phyloP scores from a whole-genome alignment of 2,797 vertebrate species.

The Galago senegalensis region DNA sequence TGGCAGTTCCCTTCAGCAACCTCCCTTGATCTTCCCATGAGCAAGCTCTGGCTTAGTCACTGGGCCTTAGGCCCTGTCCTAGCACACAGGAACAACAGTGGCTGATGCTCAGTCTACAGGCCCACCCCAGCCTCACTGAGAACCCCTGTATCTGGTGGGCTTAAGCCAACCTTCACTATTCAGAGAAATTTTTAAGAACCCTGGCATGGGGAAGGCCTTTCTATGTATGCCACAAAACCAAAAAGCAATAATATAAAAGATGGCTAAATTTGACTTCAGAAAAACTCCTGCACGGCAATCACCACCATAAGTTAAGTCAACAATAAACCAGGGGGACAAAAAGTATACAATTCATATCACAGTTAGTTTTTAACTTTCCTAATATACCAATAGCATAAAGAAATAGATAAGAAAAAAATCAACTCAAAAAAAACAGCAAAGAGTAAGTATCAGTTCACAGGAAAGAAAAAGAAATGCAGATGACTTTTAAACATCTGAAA shows the following conservation, averaged over 20 bases:
- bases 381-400: neutral
- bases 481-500: neutral
- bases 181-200: neutral
- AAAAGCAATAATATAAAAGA: neutral
- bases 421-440: neutral
- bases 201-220: neutral
- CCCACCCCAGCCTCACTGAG: neutral
- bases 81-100: too few species aligned
- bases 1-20: neutral
- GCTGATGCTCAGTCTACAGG: neutral
- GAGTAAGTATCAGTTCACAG: neutral
- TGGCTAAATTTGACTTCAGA: neutral
- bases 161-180: neutral
- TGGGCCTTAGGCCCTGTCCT: too few species aligned
- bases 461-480: neutral
- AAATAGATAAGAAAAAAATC: neutral
- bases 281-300: neutral
- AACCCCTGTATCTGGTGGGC: neutral
- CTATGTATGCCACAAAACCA: neutral
- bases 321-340: neutral
- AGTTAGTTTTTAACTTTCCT: neutral
- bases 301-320: neutral
- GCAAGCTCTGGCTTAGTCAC: neutral
- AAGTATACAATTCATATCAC: neutral
- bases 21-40: neutral